phyloP scores from a whole-genome alignment of 2,888 invertebrate species.

The Papilio elwesi region DNA sequence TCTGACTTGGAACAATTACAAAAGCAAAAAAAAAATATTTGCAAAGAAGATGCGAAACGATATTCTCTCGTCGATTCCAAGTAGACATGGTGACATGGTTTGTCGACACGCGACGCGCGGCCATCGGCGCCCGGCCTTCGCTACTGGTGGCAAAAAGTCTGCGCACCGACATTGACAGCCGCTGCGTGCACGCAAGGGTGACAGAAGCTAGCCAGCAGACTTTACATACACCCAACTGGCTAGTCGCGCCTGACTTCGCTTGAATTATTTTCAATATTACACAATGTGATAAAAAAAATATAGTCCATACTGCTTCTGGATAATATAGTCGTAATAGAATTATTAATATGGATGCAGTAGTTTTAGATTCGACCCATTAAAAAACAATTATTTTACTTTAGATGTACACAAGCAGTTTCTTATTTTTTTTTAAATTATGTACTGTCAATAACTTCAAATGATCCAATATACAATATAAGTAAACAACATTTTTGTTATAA shows the following conservation, averaged over 20 bases:
- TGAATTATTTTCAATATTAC: background rate
- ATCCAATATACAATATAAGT: too few species aligned
- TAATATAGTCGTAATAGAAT: too few species aligned
- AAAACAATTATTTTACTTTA: too few species aligned
- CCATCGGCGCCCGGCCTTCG: constrained; percentile 74
- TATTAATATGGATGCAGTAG: too few species aligned
- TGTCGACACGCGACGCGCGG: constrained; percentile 67
- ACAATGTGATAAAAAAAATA: background rate
- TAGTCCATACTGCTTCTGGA: too few species aligned
- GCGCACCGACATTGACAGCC: constrained; percentile 77
- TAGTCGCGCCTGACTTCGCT: background rate
- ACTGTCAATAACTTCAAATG: too few species aligned
- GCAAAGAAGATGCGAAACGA: constrained; percentile 11
- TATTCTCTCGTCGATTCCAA: constrained; percentile 27
- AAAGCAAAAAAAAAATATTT: constrained; percentile 41
- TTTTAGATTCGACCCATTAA: too few species aligned
- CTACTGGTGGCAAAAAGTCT: constrained; percentile 72
- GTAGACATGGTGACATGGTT: constrained; percentile 39
- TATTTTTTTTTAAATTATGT: too few species aligned
- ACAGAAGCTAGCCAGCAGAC: constrained; percentile 42
- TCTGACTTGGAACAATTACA: background rate
- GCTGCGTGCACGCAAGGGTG: constrained; percentile 79
- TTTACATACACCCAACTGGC: background rate
- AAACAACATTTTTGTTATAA: too few species aligned
- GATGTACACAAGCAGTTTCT: too few species aligned